Percentiles rank a stretch among this genome's conserved stretches.
These are phyloP conservation scores for Cephus cinctus DNA, from an alignment of 1,140 invertebrate species.

Conservation along the genomic window DNA sequence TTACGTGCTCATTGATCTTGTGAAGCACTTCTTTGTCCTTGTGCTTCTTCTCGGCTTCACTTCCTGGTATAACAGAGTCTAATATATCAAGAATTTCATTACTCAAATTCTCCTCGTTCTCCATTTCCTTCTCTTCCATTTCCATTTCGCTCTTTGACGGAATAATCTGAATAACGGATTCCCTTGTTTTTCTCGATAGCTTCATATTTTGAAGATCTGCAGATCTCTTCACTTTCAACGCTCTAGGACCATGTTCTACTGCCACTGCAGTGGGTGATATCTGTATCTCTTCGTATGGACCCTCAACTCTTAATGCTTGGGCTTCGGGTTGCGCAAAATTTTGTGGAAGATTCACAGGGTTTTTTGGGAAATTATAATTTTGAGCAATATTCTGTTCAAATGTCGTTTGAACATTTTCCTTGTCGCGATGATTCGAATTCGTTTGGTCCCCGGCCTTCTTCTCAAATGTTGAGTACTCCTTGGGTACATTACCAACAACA, in stretches of 20 bases:
- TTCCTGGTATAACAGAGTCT: constrained; percentile 41
- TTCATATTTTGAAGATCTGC: constrained; percentile 2
- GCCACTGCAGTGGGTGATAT: constrained; percentile 46
- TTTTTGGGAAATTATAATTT: constrained; percentile 28
- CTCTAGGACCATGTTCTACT: constrained; percentile 57
- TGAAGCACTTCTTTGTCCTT: constrained; percentile 12
- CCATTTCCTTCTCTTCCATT: constrained; percentile 28
- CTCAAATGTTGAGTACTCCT: constrained; percentile 36
- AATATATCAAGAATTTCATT: constrained; percentile 53
- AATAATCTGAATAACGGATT: constrained; percentile 45
- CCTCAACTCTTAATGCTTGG: constrained; percentile 23
- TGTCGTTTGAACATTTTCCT: neutral
- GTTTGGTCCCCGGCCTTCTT: constrained; percentile 17
- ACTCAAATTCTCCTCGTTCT: constrained; percentile 42
- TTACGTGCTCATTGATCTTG: constrained; percentile 9
- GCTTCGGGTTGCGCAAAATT: constrained; percentile 20
- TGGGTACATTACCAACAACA: constrained; percentile 47
- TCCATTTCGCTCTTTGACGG: constrained; percentile 36
- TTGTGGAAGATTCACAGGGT: constrained; percentile 10
- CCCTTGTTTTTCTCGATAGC: constrained; percentile 21
- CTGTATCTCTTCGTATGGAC: constrained; percentile 39
- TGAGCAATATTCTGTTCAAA: constrained; percentile 27
- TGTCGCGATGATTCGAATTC: neutral
- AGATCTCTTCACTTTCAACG: constrained; percentile 35
- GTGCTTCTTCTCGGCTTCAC: constrained; percentile 5